phyloP scores from a whole-genome alignment of 2,888 invertebrate genomes.

The Erebia aethiops region DNA sequence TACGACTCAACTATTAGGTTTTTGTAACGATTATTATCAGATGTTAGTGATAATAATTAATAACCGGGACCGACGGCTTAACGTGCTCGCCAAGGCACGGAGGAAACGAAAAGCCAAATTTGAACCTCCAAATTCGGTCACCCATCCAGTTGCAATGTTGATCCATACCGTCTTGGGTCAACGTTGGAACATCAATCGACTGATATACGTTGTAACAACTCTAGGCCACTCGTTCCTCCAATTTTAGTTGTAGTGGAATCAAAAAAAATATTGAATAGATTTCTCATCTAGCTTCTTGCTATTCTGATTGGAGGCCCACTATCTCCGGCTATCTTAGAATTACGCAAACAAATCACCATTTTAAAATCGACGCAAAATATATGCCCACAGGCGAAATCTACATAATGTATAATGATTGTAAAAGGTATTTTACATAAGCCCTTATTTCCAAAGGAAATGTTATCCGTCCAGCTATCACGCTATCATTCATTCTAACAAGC shows the following conservation, averaged over 20 bases:
- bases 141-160: too few relatives aligned
- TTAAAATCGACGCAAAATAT: conserved; percentile 16
- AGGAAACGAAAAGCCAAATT: too few relatives aligned
- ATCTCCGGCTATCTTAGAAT: conserved; percentile 2
- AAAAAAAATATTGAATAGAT: not conserved
- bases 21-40: too few relatives aligned
- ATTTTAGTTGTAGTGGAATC: not conserved
- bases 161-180: too few relatives aligned
- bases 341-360: conserved; percentile 20
- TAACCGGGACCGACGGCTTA: too few relatives aligned
- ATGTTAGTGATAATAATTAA: too few relatives aligned
- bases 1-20: too few relatives aligned
- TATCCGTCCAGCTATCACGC: conserved; percentile 48
- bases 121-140: too few relatives aligned
- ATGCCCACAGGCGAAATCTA: conserved; percentile 16
- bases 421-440: conserved; percentile 38
- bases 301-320: not conserved
- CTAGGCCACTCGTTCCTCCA: too few relatives aligned
- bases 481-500: conserved; percentile 55
- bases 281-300: not conserved
- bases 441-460: conserved; percentile 48
- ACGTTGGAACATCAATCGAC: too few relatives aligned
- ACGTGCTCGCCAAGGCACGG: too few relatives aligned
- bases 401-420: conserved; percentile 28
- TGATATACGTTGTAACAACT: too few relatives aligned